phyloP scores from a whole-genome alignment of 2,113 vertebrate genomes.

The Elachura formosa region DNA sequence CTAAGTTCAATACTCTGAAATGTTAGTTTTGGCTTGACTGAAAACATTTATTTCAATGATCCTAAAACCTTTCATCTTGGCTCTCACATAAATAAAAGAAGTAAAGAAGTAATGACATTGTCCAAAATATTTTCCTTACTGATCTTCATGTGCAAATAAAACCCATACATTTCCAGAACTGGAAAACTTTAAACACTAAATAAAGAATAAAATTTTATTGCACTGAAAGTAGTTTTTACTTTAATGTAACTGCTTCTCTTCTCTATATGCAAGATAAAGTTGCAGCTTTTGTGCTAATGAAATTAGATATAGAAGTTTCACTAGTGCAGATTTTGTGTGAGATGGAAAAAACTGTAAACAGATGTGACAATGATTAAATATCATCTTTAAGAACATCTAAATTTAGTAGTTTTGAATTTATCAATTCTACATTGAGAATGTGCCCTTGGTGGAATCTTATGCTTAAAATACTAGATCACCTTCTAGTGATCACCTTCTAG shows the following conservation, averaged over 20 bases:
- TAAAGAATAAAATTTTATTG: not conserved
- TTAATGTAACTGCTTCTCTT: not conserved
- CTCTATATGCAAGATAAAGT: not conserved
- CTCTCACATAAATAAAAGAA: not conserved
- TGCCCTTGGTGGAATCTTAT: not conserved
- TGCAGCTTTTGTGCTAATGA: not conserved
- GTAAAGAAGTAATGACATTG: not conserved
- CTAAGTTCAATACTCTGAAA: not conserved
- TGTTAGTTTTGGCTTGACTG: not conserved
- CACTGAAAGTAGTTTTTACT: not conserved
- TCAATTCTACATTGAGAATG: not conserved
- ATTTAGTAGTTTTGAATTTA: not conserved
- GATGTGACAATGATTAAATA: not conserved
- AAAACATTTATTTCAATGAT: not conserved
- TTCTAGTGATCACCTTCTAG: too few species aligned
- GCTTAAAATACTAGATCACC: not conserved
- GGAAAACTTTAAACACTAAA: not conserved
- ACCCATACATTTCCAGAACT: not conserved
- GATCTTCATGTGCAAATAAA: not conserved
- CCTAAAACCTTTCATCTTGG: not conserved
- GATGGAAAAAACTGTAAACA: not conserved
- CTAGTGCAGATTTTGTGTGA: not conserved
- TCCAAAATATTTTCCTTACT: not conserved
- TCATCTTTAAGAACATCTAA: not conserved
- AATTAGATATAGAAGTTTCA: not conserved